A percentile compares a stretch with the other conserved stretches of the same genome.
Conservation (phyloP, 2,797 vertebrate species). For the Peromyscus eremicus region DNA sequence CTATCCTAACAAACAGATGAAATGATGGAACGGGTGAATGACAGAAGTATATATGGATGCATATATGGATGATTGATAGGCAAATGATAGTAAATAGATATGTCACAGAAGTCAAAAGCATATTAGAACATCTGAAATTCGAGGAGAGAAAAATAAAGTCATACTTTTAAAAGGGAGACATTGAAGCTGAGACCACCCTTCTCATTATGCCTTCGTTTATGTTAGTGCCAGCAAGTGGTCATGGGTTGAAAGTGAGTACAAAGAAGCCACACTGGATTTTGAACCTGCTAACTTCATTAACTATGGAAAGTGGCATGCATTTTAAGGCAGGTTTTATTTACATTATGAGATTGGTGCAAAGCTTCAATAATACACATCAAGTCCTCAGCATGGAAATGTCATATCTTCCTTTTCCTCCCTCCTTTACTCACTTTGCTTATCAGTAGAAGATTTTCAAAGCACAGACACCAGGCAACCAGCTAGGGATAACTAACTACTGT, state of each 20-base stretch:
- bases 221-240: background rate
- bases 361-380: background rate
- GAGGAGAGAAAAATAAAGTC: background rate
- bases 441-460: background rate
- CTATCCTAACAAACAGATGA: background rate
- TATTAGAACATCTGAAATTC: background rate
- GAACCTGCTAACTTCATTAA: background rate
- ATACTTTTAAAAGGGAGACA: background rate
- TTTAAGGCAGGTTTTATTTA: too few relatives aligned
- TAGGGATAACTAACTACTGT: background rate
- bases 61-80: too few relatives aligned
- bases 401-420: background rate
- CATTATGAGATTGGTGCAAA: background rate
- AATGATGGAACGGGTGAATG: background rate
- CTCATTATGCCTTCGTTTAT: background rate
- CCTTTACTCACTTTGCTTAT: background rate
- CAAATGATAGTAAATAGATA: background rate
- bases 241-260: accelerated
- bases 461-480: background rate
- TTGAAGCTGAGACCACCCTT: background rate
- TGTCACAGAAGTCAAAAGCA: background rate
- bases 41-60: too few relatives aligned
- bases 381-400: background rate
- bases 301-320: background rate
- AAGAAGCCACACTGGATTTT: background rate